Conservation (phyloP, 2,888 invertebrate genomes). For the Aporophyla nigra region DNA sequence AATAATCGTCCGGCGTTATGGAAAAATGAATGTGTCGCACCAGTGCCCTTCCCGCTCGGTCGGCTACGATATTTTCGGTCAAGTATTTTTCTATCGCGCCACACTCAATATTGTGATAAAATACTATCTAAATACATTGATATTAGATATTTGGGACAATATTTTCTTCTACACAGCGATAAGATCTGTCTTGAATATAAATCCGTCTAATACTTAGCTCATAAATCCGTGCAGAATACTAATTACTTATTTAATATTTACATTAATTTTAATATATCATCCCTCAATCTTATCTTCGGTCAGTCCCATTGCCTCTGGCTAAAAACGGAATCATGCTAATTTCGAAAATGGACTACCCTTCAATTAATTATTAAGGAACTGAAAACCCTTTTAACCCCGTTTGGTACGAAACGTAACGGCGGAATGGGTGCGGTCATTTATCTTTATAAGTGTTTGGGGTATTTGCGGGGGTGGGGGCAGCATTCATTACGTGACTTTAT, state of each 20-base stretch:
- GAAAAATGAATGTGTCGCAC: slow-evolving; percentile 70
- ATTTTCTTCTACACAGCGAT: slow-evolving; percentile 6
- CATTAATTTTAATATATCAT: slow-evolving; percentile 58
- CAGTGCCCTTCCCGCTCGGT: slow-evolving; percentile 56
- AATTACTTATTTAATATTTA: slow-evolving; percentile 55
- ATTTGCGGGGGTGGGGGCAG: slow-evolving; percentile 63
- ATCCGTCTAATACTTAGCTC: slow-evolving; percentile 26
- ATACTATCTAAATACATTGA: slow-evolving; percentile 28
- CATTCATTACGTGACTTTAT: slow-evolving; percentile 79
- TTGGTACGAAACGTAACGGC: slow-evolving; percentile 75
- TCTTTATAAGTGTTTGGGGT: slow-evolving; percentile 85
- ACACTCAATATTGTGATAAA: slow-evolving; percentile 44
- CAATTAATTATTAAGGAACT: slow-evolving; percentile 86
- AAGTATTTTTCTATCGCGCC: slow-evolving; percentile 56
- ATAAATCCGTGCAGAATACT: slow-evolving; percentile 37
- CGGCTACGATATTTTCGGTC: slow-evolving; percentile 65
- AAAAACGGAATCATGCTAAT: slow-evolving; percentile 81
- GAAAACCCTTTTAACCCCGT: slow-evolving; percentile 85
- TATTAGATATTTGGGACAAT: slow-evolving; percentile 19
- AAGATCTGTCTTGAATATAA: slow-evolving; percentile 31
- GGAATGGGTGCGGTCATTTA: slow-evolving; percentile 82
- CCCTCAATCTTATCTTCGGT: slow-evolving; percentile 61
- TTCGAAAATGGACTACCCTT: slow-evolving; percentile 78
- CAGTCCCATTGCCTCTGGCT: slow-evolving; percentile 59
- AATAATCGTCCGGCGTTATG: slow-evolving; percentile 73